These are phyloP conservation scores for Hycleus phaleratus DNA, from an alignment of 1,140 invertebrate genomes.

Conservation along the genomic window DNA sequence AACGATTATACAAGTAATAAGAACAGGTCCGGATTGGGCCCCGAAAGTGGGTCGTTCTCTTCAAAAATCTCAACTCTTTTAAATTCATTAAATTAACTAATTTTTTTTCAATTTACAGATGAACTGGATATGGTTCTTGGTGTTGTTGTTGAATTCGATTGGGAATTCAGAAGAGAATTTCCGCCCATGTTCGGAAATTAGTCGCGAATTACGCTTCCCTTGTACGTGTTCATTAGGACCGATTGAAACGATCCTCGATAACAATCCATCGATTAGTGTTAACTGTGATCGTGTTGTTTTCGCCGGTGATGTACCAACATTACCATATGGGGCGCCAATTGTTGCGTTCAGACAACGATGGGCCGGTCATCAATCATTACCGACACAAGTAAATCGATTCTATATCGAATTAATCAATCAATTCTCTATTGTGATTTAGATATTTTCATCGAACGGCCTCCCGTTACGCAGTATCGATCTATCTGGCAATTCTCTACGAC, in stretches of 20 bases:
- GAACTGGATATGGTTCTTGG: background rate
- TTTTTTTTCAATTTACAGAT: constrained; percentile 10
- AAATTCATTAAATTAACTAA: background rate
- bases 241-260: constrained; percentile 36
- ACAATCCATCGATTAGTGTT: constrained; percentile 49
- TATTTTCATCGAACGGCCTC: constrained; percentile 53
- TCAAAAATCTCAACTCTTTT: too few species aligned
- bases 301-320: constrained; percentile 59
- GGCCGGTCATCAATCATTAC: constrained; percentile 70
- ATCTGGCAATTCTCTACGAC: constrained; percentile 70
- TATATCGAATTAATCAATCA: background rate
- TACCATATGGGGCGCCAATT: constrained; percentile 67
- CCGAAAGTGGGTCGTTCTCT: too few species aligned
- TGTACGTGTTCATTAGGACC: constrained; percentile 50
- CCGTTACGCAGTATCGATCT: constrained; percentile 69
- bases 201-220: constrained; percentile 54
- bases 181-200: constrained; percentile 54
- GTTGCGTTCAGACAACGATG: constrained; percentile 66
- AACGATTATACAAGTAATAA: too few species aligned
- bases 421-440: constrained; percentile 31
- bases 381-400: constrained; percentile 52
- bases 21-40: too few species aligned
- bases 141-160: background rate
- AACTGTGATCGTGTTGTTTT: constrained; percentile 81
- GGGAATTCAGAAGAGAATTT: constrained; percentile 4